Evolutionary conservation across 1,140 invertebrate genomes (phyloP), one percentile per base, ranked within the genome.

Genomic region (Megathymus violae): DNA sequence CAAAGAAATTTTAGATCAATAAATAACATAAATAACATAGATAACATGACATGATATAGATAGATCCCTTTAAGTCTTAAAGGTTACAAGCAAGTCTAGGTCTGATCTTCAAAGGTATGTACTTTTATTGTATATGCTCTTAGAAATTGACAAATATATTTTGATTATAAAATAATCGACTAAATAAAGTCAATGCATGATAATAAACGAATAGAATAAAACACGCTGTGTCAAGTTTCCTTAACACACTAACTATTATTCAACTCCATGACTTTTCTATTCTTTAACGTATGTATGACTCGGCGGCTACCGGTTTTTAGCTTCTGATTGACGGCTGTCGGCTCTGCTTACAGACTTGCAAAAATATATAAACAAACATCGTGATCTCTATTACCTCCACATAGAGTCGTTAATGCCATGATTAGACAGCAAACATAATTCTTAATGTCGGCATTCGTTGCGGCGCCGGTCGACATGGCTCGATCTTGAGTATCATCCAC

Each of bases 241-340:
- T 50, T 64, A 65, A 60, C 67, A 69, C 62, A 74, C 70, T 71
- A 76, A 76, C 76, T 14, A 43, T 16, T 43, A 25, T 58, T 13
- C 54, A 56, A 75, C 80, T 80, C 83, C 71, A 80, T 63, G 52
- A 68, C 72, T 76, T 78, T 71, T 56, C 73, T 89, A 80, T 79
- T 83, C 87, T 80, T 80, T 83, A 81, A 88, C 74, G 82, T 88
- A 79, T 85, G 82, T 88, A 79, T 85, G 84, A 78, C 72, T 80
- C 76, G 71, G 70, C 81, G 70, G 87, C 87, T 90, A 90, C 87
- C 87, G 87, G 87, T 90, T 90, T 89, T 90, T 89, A 88, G 75
- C 82, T 84, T 82, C 74, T 86, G 87, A 90, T 90, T 90, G 87
- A 90, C 87, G 87, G 82, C 82, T 90, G 87, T 90, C 84, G 82